Evolutionary conservation across 1,140 invertebrate species (phyloP).

Genomic region (Macrotrachela quadricornifera): DNA sequence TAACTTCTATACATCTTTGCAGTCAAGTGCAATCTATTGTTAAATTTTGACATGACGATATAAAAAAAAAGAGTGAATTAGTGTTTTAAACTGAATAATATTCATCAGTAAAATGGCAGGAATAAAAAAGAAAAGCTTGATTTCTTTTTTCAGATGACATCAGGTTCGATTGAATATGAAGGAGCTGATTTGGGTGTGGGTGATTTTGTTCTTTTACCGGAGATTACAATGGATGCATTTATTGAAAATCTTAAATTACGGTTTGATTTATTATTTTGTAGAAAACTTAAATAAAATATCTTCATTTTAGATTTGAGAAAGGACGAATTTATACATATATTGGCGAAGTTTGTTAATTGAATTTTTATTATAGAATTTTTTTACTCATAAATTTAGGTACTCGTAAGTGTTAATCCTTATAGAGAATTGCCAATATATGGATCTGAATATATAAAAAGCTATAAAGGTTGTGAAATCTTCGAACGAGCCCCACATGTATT

Average conservation of each 20-base stretch:
- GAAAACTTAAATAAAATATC: conserved; percentile 1
- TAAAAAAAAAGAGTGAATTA: too few relatives aligned
- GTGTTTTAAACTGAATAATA: too few relatives aligned
- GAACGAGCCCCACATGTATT: conserved; percentile 89
- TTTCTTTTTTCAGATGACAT: too few relatives aligned
- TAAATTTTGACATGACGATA: too few relatives aligned
- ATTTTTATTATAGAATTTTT: conserved; percentile 43
- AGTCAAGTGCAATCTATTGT: too few relatives aligned
- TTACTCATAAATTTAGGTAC: conserved; percentile 69
- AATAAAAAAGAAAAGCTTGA: too few relatives aligned
- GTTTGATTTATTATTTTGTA: conserved; percentile 32
- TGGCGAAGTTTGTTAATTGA: conserved; percentile 45
- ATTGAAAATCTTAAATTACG: conserved; percentile 64
- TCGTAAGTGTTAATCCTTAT: conserved; percentile 35
- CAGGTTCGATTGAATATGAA: conserved; percentile 21
- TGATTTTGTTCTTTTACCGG: conserved; percentile 76
- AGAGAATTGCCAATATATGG: conserved; percentile 75
- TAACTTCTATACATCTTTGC: too few relatives aligned
- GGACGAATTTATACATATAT: conserved; percentile 79
- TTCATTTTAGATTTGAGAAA: conserved; percentile 51
- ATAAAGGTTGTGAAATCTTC: conserved; percentile 24
- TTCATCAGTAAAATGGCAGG: too few relatives aligned
- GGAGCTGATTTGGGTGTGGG: conserved; percentile 55
- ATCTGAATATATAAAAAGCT: neutral
- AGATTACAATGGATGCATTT: conserved; percentile 62